These are phyloP conservation scores for Sardinella longiceps DNA, from an alignment of 2,797 vertebrate genomes.

Conservation along the genomic window DNA sequence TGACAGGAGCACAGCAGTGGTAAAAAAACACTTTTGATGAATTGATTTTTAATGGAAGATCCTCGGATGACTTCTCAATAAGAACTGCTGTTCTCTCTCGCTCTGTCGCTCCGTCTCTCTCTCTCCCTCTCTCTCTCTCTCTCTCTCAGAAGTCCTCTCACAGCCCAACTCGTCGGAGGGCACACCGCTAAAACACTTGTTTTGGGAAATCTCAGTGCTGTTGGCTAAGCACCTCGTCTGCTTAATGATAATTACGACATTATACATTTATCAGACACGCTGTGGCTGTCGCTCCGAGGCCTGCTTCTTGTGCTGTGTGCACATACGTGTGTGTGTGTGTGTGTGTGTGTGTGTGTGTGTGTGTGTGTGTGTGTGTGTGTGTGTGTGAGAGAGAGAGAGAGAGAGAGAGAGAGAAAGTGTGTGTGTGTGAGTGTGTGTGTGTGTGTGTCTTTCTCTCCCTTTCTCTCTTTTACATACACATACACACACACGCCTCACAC, in stretches of 20 bases:
- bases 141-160: background rate
- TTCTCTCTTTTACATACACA: too few relatives aligned
- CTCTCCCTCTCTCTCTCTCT: constrained; percentile 1
- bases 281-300: constrained; percentile 48
- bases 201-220: constrained; percentile 41
- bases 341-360: background rate
- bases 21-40: constrained; percentile 32
- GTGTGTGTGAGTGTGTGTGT: background rate
- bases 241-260: constrained; percentile 59
- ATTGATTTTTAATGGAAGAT: constrained; percentile 37
- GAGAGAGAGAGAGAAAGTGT: constrained; percentile 18
- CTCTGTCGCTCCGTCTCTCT: background rate
- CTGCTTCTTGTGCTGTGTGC: constrained; percentile 30
- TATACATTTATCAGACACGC: constrained; percentile 59
- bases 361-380: background rate
- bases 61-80: constrained; percentile 30
- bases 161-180: constrained; percentile 39
- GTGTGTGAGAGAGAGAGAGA: constrained; percentile 16
- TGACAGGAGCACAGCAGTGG: constrained; percentile 10
- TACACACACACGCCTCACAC: too few relatives aligned
- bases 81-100: constrained; percentile 31
- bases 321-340: background rate
- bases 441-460: too few relatives aligned
- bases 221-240: constrained; percentile 51
- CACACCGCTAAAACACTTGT: constrained; percentile 45